These are phyloP conservation scores for Penaeus indicus DNA, from an alignment of 1,140 invertebrate genomes.

Conservation along the genomic window DNA sequence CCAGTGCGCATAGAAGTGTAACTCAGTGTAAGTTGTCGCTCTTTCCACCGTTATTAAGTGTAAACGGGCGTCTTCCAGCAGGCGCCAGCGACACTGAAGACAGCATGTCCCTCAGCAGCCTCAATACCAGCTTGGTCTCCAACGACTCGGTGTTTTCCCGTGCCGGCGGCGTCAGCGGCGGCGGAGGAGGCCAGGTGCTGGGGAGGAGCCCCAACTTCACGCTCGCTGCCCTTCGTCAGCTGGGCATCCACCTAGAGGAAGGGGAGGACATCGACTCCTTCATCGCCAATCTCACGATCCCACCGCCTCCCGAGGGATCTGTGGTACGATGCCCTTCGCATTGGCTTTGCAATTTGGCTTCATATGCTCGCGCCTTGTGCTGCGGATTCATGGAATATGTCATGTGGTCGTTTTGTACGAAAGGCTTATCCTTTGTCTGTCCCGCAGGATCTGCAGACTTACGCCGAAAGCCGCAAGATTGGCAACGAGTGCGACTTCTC, in stretches of 20 bases:
- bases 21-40: too few species aligned
- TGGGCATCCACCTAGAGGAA: conserved; percentile 66
- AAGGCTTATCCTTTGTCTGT: neutral
- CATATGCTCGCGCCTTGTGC: neutral
- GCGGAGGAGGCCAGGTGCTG: conserved; percentile 1
- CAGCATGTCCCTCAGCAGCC: conserved; percentile 55
- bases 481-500: conserved; percentile 61
- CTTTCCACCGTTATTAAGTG: neutral
- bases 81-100: conserved; percentile 62
- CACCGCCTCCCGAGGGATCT: conserved; percentile 74
- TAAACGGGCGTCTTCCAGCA: neutral
- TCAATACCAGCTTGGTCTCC: conserved; percentile 47
- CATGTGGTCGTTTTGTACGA: conserved; percentile 67
- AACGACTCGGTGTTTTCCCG: conserved; percentile 45
- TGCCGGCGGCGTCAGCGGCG: neutral
- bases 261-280: conserved; percentile 80
- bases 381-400: neutral
- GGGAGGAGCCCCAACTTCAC: conserved; percentile 53
- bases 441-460: conserved; percentile 49
- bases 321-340: conserved; percentile 31
- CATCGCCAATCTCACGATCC: conserved; percentile 84
- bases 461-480: conserved; percentile 40
- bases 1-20: too few species aligned
- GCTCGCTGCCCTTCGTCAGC: conserved; percentile 64
- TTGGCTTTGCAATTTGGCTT: neutral